Evolutionary conservation across 2,113 vertebrate genomes (phyloP).

Genomic region (Seriola dumerili): DNA sequence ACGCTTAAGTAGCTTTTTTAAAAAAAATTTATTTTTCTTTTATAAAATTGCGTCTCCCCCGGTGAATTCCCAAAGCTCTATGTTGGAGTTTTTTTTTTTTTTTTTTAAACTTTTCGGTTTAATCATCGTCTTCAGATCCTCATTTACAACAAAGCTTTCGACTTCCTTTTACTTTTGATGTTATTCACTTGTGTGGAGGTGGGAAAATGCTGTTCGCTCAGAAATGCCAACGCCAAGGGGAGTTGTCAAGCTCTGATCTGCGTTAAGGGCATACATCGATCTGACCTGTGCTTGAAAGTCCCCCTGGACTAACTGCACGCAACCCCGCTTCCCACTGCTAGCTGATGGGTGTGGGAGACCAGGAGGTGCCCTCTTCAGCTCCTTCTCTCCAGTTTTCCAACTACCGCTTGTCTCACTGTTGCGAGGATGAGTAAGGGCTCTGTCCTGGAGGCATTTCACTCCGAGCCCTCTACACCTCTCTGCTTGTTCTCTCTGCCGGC

Average conservation of each 20-base stretch:
- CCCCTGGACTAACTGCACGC: slow-evolving; percentile 67
- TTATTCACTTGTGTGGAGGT: slow-evolving; percentile 72
- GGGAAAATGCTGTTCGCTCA: slow-evolving; percentile 73
- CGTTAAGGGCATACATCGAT: slow-evolving; percentile 71
- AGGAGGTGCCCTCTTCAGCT: slow-evolving; percentile 64
- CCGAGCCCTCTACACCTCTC: slow-evolving; percentile 52
- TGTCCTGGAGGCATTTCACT: slow-evolving; percentile 78
- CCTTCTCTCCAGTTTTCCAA: slow-evolving; percentile 50
- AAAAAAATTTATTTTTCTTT: neutral
- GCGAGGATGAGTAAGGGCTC: slow-evolving; percentile 72
- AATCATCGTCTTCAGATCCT: slow-evolving; percentile 49
- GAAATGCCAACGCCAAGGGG: slow-evolving; percentile 77
- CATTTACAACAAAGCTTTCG: slow-evolving; percentile 59
- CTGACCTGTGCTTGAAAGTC: slow-evolving; percentile 65
- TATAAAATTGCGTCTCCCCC: neutral
- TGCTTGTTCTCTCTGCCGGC: slow-evolving; percentile 52
- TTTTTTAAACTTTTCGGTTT: slow-evolving; percentile 3
- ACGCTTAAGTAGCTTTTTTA: neutral
- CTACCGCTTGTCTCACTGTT: slow-evolving; percentile 59
- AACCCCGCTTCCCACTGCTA: slow-evolving; percentile 64
- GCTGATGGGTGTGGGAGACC: slow-evolving; percentile 71
- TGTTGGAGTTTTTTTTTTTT: neutral
- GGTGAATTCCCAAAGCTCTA: slow-evolving; percentile 1
- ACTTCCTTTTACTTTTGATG: slow-evolving; percentile 65
- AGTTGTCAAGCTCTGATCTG: slow-evolving; percentile 81